A percentile compares a stretch with the other conserved stretches of the same genome.
Conservation (phyloP, 2,797 vertebrate species). For the Platyrinchus mystaceus region DNA sequence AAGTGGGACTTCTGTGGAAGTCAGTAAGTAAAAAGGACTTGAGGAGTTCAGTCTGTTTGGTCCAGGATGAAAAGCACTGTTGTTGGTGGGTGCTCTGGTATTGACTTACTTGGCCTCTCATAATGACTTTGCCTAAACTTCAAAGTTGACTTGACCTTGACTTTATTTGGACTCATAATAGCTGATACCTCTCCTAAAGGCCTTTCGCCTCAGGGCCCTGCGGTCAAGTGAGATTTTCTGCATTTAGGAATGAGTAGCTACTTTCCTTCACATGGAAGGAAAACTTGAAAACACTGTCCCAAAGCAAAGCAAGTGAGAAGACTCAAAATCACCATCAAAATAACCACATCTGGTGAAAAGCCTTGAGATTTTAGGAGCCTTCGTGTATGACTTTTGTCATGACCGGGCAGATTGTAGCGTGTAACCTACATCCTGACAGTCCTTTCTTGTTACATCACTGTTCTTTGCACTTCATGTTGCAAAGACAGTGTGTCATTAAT, state of each 20-base stretch:
- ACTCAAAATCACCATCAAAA: background rate
- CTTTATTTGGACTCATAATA: background rate
- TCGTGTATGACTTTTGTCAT: background rate
- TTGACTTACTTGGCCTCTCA: background rate
- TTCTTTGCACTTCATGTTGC: background rate
- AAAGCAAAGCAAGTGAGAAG: background rate
- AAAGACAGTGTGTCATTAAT: background rate
- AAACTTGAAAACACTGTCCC: background rate
- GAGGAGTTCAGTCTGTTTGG: background rate
- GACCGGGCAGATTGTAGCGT: background rate
- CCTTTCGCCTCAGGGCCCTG: background rate
- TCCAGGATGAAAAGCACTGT: background rate
- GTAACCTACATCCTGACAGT: background rate
- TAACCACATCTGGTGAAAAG: background rate
- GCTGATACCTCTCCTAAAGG: background rate
- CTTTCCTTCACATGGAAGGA: background rate
- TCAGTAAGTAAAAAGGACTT: rapidly evolving
- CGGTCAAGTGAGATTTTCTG: background rate
- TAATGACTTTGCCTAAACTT: background rate
- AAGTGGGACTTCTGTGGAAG: background rate
- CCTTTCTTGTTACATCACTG: background rate
- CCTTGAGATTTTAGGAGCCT: background rate
- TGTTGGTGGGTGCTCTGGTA: background rate
- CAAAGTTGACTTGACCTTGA: background rate
- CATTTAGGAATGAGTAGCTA: background rate